These are phyloP conservation scores for Halisarca cf. caerulea DNA, from an alignment of 37 sponge, comb jelly and placozoan species.

Conservation along the genomic window DNA sequence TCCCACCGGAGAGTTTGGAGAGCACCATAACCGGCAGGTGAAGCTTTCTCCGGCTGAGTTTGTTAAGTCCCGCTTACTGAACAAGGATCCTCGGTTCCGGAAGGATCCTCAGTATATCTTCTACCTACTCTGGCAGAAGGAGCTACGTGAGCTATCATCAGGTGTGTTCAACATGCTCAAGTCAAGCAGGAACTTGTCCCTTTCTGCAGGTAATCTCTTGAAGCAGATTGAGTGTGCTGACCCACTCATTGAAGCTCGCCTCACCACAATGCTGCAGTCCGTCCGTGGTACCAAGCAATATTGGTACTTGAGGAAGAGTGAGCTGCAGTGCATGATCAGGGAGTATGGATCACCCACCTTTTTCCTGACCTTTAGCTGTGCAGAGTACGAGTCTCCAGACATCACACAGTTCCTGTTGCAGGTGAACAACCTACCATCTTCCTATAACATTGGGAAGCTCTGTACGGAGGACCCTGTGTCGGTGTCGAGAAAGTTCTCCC, in stretches of 20 bases:
- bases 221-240: not conserved
- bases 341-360: conserved; percentile 32
- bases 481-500: conserved; percentile 56
- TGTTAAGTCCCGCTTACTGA: conserved; percentile 41
- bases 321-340: conserved; percentile 52
- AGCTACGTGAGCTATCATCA: not conserved
- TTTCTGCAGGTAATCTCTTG: not conserved
- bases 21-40: conserved; percentile 43
- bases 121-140: not conserved
- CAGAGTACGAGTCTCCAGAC: conserved; percentile 19
- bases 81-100: conserved; percentile 45
- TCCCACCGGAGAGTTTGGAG: conserved; percentile 58
- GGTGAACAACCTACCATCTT: conserved; percentile 17
- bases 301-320: conserved; percentile 48
- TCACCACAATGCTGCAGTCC: conserved; percentile 39
- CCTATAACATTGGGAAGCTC: conserved; percentile 33
- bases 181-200: not conserved
- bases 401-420: conserved; percentile 28
- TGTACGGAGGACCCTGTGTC: conserved; percentile 66
- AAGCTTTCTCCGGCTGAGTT: conserved; percentile 36
- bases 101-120: not conserved
- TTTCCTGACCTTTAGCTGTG: conserved; percentile 24
- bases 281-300: conserved; percentile 52
- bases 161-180: not conserved
- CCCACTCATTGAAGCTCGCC: conserved; percentile 4